Conservation (phyloP, 2,888 invertebrate species). For the Lissocephala sabroskyi region DNA sequence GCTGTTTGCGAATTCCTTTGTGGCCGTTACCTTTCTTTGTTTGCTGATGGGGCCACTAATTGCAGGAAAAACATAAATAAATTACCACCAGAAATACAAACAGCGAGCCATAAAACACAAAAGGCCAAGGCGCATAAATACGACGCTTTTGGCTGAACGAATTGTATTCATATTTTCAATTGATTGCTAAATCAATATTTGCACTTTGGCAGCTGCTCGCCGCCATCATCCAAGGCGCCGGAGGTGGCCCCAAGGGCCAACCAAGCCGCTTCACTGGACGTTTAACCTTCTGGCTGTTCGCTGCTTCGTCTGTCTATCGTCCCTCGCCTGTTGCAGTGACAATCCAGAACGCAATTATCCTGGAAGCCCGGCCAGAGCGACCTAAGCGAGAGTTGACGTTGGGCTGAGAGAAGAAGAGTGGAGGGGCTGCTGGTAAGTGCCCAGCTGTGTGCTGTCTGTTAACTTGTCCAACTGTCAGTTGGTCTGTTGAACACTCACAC, state of each 20-base stretch:
- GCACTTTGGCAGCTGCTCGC: slow-evolving; percentile 33
- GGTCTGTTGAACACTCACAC: slow-evolving; percentile 15
- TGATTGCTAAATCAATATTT: slow-evolving; percentile 57
- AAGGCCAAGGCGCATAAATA: slow-evolving; percentile 6
- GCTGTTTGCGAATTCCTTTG: no score
- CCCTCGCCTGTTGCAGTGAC: slow-evolving; percentile 42
- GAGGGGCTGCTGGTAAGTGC: not conserved
- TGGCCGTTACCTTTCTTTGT: no score
- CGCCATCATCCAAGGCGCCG: not conserved
- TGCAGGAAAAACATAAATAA: slow-evolving; percentile 38
- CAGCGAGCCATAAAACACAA: slow-evolving; percentile 4
- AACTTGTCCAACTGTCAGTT: slow-evolving; percentile 33
- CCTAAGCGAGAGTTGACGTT: not conserved
- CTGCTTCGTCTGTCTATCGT: not conserved
- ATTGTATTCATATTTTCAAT: slow-evolving; percentile 37
- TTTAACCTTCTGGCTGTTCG: not conserved
- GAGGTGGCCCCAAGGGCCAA: slow-evolving; percentile 10
- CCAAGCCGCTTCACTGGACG: not conserved
- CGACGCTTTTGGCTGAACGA: slow-evolving; percentile 21
- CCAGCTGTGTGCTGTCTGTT: slow-evolving; percentile 1
- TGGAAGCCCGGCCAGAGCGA: slow-evolving; percentile 14
- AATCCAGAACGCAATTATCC: slow-evolving; percentile 37
- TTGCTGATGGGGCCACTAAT: no score
- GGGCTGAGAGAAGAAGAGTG: not conserved
- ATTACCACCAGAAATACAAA: slow-evolving; percentile 24